A percentile compares a stretch with the other conserved stretches of the same genome.
These are phyloP conservation scores for Acleris emargana DNA, from an alignment of 2,888 invertebrate genomes.

Conservation along the genomic window DNA sequence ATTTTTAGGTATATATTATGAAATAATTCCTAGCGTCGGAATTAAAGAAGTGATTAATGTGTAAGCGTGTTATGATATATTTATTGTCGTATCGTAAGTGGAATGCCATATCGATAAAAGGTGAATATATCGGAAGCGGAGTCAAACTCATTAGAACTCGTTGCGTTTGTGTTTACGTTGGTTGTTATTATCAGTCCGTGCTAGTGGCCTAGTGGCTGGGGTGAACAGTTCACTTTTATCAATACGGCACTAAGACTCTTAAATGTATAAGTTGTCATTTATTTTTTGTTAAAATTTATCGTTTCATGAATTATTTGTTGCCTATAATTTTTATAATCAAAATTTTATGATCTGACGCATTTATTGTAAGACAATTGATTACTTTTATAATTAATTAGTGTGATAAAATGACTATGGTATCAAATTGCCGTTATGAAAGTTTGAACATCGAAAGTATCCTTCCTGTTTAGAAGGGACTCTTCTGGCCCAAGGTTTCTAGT, in stretches of 20 bases:
- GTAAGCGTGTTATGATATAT: conserved; percentile 81
- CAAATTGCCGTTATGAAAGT: conserved; percentile 82
- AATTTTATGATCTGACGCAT: conserved; percentile 84
- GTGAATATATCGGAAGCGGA: conserved; percentile 79
- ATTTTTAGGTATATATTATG: conserved; percentile 84
- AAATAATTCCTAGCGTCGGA: conserved; percentile 84
- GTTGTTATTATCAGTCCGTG: conserved; percentile 67
- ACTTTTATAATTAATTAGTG: conserved; percentile 84
- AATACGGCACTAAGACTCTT: conserved; percentile 81
- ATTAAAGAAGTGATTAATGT: conserved; percentile 84
- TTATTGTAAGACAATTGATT: conserved; percentile 84
- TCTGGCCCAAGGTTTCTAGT: conserved; percentile 83
- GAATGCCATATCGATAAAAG: conserved; percentile 84
- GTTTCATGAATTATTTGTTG: conserved; percentile 82
- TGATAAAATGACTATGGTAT: conserved; percentile 82
- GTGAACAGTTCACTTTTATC: conserved; percentile 80
- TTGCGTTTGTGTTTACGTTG: conserved; percentile 74
- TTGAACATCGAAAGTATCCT: conserved; percentile 85
- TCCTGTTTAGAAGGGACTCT: conserved; percentile 83
- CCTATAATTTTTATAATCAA: conserved; percentile 80
- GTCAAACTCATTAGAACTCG: conserved; percentile 79
- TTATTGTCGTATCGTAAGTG: conserved; percentile 83
- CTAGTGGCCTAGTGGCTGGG: conserved; percentile 57
- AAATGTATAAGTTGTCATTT: conserved; percentile 79
- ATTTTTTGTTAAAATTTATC: conserved; percentile 81